Percentiles rank a stretch among this genome's conserved stretches.
These are phyloP conservation scores for Philopotamus ludificatus DNA, from an alignment of 1,140 invertebrate genomes.

Conservation along the genomic window DNA sequence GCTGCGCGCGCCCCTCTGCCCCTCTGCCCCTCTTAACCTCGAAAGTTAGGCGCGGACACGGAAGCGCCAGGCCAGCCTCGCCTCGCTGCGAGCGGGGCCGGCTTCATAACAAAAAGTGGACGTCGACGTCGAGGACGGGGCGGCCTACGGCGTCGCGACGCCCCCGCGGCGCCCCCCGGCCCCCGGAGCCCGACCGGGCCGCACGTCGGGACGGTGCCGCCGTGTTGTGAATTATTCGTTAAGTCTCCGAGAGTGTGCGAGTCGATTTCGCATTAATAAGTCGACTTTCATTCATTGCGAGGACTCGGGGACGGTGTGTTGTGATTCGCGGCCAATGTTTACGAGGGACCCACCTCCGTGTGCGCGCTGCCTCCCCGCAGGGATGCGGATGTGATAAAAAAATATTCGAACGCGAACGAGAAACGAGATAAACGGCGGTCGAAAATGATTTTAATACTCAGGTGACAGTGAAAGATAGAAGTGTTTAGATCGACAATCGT, in stretches of 20 bases:
- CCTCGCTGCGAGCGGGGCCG: no score
- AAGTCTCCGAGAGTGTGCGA: no score
- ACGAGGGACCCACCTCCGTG: background rate
- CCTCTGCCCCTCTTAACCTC: no score
- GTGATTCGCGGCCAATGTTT: background rate
- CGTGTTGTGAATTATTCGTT: no score
- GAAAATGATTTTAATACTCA: constrained; percentile 18
- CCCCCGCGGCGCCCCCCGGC: no score
- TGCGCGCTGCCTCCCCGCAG: constrained; percentile 10
- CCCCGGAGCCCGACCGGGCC: background rate
- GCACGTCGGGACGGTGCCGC: background rate
- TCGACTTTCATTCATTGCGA: background rate
- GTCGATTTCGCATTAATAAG: no score
- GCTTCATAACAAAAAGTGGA: no score
- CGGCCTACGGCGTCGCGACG: no score
- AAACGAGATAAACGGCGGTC: no score
- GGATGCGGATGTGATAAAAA: background rate
- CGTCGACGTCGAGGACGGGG: no score
- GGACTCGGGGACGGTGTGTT: background rate
- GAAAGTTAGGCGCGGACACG: no score
- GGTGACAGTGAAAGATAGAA: constrained; percentile 28
- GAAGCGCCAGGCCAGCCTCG: no score
- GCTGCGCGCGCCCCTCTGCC: background rate
- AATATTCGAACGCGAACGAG: constrained; percentile 6
- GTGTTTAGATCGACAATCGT: background rate